Conservation (phyloP, 2,888 invertebrate species). For the Hylaea fasciaria region DNA sequence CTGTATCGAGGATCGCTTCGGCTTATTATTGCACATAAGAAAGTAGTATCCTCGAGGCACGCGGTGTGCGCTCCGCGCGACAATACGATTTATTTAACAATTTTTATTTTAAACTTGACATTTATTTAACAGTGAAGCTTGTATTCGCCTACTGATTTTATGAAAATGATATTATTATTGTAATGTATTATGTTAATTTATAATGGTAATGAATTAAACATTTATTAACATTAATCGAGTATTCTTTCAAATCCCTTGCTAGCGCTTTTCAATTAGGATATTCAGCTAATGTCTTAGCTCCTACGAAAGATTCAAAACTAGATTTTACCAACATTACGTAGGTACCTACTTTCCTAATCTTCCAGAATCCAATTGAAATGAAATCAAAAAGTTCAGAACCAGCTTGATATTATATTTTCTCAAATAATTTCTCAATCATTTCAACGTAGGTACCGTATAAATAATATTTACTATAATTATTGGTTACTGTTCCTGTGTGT, state of each 20-base stretch:
- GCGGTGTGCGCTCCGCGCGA: slow-evolving; percentile 51
- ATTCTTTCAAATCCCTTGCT: slow-evolving; percentile 38
- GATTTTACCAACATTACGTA: no score
- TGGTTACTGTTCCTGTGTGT: not conserved
- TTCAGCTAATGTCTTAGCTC: not conserved
- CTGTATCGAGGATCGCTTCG: slow-evolving; percentile 68
- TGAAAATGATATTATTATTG: slow-evolving; percentile 66
- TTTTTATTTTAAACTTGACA: slow-evolving; percentile 59
- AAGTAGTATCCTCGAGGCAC: slow-evolving; percentile 66
- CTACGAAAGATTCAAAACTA: no score
- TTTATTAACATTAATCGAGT: slow-evolving; percentile 64
- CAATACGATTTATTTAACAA: slow-evolving; percentile 41
- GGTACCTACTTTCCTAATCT: no score
- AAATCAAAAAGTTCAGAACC: no score
- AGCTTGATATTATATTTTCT: no score
- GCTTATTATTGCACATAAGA: slow-evolving; percentile 77
- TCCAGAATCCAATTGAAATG: no score
- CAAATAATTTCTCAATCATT: no score
- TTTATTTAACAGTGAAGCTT: slow-evolving; percentile 67
- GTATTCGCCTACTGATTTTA: slow-evolving; percentile 73
- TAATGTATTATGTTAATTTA: slow-evolving; percentile 73
- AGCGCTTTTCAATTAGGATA: no score
- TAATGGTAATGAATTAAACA: slow-evolving; percentile 72
- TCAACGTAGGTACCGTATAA: no score
- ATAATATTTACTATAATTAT: no score